These are phyloP conservation scores for Rhizoglyphus robini DNA, from an alignment of 1,140 invertebrate genomes.

Conservation along the genomic window DNA sequence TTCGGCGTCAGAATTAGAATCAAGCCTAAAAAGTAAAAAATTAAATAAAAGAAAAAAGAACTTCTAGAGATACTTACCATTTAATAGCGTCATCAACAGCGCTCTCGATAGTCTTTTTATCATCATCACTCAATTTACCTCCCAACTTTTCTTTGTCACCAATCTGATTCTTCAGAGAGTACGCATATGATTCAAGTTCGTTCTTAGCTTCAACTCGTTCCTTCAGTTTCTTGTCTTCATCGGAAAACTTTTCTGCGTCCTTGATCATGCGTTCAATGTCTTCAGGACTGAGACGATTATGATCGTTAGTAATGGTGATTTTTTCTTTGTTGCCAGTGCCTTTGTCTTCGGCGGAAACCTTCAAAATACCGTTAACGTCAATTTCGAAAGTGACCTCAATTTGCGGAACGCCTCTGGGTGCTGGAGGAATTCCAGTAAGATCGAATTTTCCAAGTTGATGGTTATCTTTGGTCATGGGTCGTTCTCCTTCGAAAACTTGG, in stretches of 20 bases:
- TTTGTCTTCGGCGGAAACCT: constrained; percentile 92
- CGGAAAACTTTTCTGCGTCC: constrained; percentile 94
- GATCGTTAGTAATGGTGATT: constrained; percentile 96
- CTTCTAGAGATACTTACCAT: constrained; percentile 44
- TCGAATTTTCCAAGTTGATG: constrained; percentile 95
- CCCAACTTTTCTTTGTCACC: constrained; percentile 95
- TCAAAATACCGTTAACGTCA: constrained; percentile 92
- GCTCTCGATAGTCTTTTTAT: constrained; percentile 85
- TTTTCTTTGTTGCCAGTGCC: constrained; percentile 95
- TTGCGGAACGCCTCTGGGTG: constrained; percentile 71
- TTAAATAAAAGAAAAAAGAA: not conserved
- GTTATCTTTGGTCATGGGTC: constrained; percentile 99
- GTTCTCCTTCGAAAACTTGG: constrained; percentile 89
- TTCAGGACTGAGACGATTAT: constrained; percentile 88
- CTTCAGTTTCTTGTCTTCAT: constrained; percentile 95
- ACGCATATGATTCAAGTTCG: constrained; percentile 85
- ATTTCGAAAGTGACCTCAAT: constrained; percentile 95
- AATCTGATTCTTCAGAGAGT: constrained; percentile 93
- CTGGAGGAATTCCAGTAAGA: constrained; percentile 90
- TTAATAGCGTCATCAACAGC: constrained; percentile 93
- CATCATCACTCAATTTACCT: constrained; percentile 71
- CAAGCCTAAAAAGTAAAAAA: not conserved
- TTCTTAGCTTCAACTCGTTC: constrained; percentile 83
- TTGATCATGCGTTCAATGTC: constrained; percentile 98
- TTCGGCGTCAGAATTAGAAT: constrained; percentile 71